These are phyloP conservation scores for Columba janthina DNA, from an alignment of 2,113 vertebrate genomes.

Conservation along the genomic window DNA sequence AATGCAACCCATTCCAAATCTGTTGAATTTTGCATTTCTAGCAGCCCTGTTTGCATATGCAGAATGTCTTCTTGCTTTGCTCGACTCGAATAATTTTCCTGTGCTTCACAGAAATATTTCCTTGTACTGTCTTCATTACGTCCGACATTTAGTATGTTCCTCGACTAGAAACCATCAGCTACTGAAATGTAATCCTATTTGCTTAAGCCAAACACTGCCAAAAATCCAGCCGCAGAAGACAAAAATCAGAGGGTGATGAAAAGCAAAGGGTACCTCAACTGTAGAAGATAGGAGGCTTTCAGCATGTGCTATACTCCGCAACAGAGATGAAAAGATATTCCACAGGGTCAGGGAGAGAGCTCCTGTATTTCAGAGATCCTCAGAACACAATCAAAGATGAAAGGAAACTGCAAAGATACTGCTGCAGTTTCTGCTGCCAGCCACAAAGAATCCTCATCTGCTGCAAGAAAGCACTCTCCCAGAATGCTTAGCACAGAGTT, in stretches of 20 bases:
- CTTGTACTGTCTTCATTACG: conserved; percentile 65
- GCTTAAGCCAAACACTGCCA: conserved; percentile 60
- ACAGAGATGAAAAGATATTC: conserved; percentile 50
- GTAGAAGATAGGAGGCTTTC: neutral
- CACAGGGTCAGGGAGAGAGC: conserved; percentile 33
- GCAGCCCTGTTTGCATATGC: conserved; percentile 64
- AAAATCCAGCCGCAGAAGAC: conserved; percentile 64
- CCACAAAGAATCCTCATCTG: conserved; percentile 78
- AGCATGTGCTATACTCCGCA: neutral
- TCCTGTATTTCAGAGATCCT: conserved; percentile 56
- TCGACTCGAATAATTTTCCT: conserved; percentile 58
- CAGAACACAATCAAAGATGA: conserved; percentile 74
- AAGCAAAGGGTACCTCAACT: conserved; percentile 59
- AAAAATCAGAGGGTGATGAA: conserved; percentile 64
- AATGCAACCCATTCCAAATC: conserved; percentile 92
- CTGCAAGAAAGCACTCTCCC: conserved; percentile 78
- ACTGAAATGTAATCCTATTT: conserved; percentile 64
- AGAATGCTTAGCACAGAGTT: conserved; percentile 77
- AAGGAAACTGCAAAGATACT: conserved; percentile 73
- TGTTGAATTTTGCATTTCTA: conserved; percentile 78
- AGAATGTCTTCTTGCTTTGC: conserved; percentile 69
- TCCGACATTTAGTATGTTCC: conserved; percentile 51
- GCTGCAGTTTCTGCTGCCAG: conserved; percentile 81
- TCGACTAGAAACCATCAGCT: conserved; percentile 66
- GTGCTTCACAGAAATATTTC: conserved; percentile 55